Conservation (phyloP, 2,888 invertebrate species). For the Erebia ligea region DNA sequence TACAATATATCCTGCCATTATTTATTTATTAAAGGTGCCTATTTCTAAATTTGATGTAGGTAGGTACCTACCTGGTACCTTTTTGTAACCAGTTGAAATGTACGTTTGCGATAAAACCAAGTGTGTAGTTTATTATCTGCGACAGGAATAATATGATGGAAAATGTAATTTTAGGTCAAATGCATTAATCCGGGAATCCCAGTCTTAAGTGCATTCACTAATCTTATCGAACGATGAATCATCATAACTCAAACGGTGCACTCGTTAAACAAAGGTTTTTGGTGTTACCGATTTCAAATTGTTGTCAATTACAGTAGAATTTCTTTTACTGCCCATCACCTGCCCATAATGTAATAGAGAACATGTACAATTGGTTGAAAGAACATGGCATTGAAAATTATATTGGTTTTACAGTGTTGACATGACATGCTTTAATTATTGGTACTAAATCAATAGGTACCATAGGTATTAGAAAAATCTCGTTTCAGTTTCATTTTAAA, state of each 20-base stretch:
- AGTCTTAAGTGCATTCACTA: slow-evolving; percentile 63
- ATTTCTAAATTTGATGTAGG: background rate
- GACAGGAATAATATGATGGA: slow-evolving; percentile 18
- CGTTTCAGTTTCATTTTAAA: too few relatives aligned
- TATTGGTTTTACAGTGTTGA: too few relatives aligned
- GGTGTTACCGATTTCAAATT: background rate
- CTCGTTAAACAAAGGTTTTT: slow-evolving; percentile 52
- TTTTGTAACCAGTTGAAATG: background rate
- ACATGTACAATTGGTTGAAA: background rate
- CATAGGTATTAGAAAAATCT: too few relatives aligned
- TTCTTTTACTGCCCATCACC: background rate
- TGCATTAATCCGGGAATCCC: slow-evolving; percentile 55
- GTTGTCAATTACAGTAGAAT: background rate
- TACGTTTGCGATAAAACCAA: background rate
- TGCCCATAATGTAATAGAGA: too few relatives aligned
- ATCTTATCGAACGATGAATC: slow-evolving; percentile 68
- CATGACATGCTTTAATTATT: too few relatives aligned
- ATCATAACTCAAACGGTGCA: slow-evolving; percentile 69
- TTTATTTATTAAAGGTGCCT: background rate
- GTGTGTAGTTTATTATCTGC: background rate
- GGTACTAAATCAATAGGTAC: too few relatives aligned
- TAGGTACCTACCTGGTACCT: background rate
- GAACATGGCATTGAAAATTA: too few relatives aligned
- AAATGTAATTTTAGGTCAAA: slow-evolving; percentile 33
- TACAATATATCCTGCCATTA: background rate